These are phyloP conservation scores for Sesamia nonagrioides DNA, from an alignment of 1,140 invertebrate genomes.

Conservation along the genomic window DNA sequence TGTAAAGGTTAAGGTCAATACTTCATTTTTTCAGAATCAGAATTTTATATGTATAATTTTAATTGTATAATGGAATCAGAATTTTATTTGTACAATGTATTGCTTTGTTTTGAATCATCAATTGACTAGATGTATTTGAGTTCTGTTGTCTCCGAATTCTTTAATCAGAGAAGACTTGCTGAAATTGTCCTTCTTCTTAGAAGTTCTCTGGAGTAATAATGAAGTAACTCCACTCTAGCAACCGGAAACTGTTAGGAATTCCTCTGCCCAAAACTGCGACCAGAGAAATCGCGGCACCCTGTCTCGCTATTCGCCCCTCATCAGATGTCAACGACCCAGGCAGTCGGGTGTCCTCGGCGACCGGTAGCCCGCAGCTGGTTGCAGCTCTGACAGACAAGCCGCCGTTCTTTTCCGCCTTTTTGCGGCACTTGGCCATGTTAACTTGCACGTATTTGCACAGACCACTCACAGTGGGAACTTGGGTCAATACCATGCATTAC, in stretches of 20 bases:
- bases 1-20: no score
- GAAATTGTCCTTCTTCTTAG: no score
- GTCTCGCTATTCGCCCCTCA: not conserved
- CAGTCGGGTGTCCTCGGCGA: slow-evolving; percentile 23
- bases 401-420: slow-evolving; percentile 31
- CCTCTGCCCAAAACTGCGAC: not conserved
- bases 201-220: not conserved
- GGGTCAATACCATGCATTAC: not conserved
- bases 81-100: no score
- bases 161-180: no score
- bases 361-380: slow-evolving; percentile 2
- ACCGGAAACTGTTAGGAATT: not conserved
- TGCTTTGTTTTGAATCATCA: no score
- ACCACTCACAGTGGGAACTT: not conserved
- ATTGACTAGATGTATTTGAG: no score
- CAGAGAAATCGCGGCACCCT: not conserved
- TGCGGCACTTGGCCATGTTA: slow-evolving; percentile 14
- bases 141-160: no score
- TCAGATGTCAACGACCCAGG: slow-evolving; percentile 28
- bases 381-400: slow-evolving; percentile 15
- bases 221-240: not conserved
- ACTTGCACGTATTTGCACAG: slow-evolving; percentile 14
- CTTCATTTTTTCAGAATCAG: no score
- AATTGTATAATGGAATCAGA: no score
- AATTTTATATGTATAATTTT: no score